Evolutionary conservation across 2,888 invertebrate genomes (phyloP), one percentile per base, ranked within the genome.

Genomic region (Drosophila neotestacea): DNA sequence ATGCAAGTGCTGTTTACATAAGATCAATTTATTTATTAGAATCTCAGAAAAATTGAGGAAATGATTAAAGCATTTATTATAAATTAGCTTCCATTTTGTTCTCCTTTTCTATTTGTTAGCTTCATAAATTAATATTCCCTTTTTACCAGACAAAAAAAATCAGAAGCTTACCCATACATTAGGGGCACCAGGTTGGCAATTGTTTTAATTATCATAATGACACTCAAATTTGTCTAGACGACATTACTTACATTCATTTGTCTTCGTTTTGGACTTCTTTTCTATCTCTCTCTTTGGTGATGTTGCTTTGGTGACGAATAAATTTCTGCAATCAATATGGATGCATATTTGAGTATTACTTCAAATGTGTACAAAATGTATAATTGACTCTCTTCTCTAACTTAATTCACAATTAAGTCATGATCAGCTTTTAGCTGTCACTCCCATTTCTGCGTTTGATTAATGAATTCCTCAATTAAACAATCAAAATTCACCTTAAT

Each of bases 221-320:
- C 68, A 77, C 75, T 85, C 77, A 46, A 70, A 70, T 60, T 73
- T 60, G 87, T 87, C 85, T 85, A 87, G 82, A 85, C 87, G 41
- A 55, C 50, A 60, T 59, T 50, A 54, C 62, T 72, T 50, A 47
- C 27, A 64, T 42, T 55, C 34, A 42, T 30, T 58, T 56, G 32
- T 22, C 44, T 54, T 38, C 13, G 16, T 36, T 55, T 47, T 28
- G 36, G 11, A 30, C 39, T 46, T 16, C 44, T 48, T 48, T 52
- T 50, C 30, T 51, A 44, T 38, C 3, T 9, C 22, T 9, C 22
- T 27, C 39, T 64, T 59, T 68, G 30, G 11, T 10, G 16, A 11
- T 10, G 52, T 30, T 42, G 28, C 41, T 39, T 55, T 55, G n/a
- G 16, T 7, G 10, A 46, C 47, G 6, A 11, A 16, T 7, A 28